Conservation (phyloP, 1,140 invertebrate species). For the Contarinia nasturtii region DNA sequence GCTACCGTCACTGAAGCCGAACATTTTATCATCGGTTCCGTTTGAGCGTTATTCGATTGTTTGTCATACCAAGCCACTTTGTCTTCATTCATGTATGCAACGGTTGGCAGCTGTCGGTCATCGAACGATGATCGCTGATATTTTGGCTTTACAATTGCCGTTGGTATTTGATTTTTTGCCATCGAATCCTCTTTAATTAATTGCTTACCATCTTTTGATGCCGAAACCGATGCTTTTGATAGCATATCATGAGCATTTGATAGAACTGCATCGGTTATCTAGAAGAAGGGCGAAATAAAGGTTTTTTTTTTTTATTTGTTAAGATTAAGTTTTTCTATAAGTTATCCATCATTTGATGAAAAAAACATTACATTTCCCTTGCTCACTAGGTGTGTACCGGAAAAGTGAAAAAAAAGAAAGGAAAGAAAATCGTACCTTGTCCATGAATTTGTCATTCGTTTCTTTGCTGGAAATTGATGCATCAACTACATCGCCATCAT, state of each 20-base stretch:
- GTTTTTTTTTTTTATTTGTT: too few species aligned
- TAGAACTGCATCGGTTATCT: slow-evolving; percentile 19
- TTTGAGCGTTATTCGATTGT: neutral
- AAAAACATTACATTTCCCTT: too few species aligned
- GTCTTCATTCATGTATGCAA: neutral
- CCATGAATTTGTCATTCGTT: neutral
- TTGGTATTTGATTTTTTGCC: slow-evolving; percentile 2
- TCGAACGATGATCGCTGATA: slow-evolving; percentile 6
- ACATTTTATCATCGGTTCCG: neutral
- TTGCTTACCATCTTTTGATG: neutral
- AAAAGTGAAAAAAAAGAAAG: neutral
- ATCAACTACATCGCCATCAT: neutral
- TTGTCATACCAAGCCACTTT: neutral
- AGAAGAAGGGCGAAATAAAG: neutral
- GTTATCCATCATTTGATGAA: too few species aligned
- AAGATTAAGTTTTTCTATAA: too few species aligned
- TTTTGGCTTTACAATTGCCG: slow-evolving; percentile 6
- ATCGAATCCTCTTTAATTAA: neutral
- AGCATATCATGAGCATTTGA: slow-evolving; percentile 16
- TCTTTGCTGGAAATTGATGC: neutral
- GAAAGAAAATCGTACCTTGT: neutral
- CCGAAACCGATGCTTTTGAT: neutral
- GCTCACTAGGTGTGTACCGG: too few species aligned
- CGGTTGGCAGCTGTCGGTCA: slow-evolving; percentile 5
- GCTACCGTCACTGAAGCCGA: neutral